Conservation (phyloP, 35 echinoderm and acorn worm species). For the Ptychodera flava region DNA sequence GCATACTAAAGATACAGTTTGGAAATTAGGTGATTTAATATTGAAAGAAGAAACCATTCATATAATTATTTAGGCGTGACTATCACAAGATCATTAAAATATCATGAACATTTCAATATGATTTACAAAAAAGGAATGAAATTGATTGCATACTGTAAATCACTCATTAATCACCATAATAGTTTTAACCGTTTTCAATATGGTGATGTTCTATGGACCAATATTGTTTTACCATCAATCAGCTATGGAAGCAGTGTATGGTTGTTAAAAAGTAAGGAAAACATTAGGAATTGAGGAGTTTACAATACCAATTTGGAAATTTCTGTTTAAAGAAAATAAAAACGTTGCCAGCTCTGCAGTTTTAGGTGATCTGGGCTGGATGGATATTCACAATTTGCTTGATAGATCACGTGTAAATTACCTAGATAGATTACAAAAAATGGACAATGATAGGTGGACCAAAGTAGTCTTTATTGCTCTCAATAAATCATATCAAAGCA, state of each 20-base stretch:
- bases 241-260: background rate
- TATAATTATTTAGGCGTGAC: background rate
- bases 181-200: background rate
- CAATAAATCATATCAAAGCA: background rate
- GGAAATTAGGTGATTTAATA: background rate
- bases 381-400: background rate
- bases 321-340: background rate
- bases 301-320: background rate
- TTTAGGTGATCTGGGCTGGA: background rate
- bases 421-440: background rate
- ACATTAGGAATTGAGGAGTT: background rate
- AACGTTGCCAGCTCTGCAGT: background rate
- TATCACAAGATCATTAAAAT: too few species aligned
- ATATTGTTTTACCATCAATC: background rate
- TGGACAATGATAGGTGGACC: background rate
- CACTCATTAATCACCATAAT: background rate
- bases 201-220: background rate
- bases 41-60: background rate
- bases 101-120: background rate
- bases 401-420: background rate
- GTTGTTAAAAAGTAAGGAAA: background rate
- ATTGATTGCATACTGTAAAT: background rate
- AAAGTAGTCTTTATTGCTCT: background rate
- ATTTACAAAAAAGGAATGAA: background rate
- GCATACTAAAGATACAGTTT: background rate